phyloP scores from a whole-genome alignment of 2,888 invertebrate species.

The Dasysyrphus albostriatus region DNA sequence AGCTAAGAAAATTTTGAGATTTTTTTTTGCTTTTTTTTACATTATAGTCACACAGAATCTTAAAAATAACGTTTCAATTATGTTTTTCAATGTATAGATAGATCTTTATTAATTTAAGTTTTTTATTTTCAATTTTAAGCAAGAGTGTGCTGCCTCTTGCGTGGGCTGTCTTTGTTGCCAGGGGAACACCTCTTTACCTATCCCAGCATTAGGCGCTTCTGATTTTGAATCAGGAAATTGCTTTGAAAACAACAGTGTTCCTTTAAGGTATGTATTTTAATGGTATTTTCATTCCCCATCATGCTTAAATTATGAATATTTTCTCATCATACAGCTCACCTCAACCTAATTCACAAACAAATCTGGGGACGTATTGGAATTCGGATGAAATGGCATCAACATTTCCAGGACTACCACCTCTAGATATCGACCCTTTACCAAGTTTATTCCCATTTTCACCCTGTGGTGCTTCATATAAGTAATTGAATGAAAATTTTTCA shows the following conservation, averaged over 20 bases:
- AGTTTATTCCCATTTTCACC: slow-evolving; percentile 94
- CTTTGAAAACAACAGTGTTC: slow-evolving; percentile 80
- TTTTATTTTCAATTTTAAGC: slow-evolving; percentile 77
- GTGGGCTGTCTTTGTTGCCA: slow-evolving; percentile 84
- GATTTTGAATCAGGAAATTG: slow-evolving; percentile 84
- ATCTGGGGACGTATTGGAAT: slow-evolving; percentile 85
- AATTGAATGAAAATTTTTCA: slow-evolving; percentile 80
- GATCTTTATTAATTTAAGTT: too few species aligned
- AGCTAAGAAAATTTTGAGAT: too few species aligned
- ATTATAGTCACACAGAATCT: too few species aligned
- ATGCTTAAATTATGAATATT: neutral
- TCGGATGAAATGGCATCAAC: slow-evolving; percentile 92
- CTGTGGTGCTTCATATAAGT: slow-evolving; percentile 91
- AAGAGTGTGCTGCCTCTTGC: slow-evolving; percentile 84
- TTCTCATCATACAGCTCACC: slow-evolving; percentile 70
- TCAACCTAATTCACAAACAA: slow-evolving; percentile 77
- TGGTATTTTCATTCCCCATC: neutral
- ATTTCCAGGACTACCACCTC: slow-evolving; percentile 90
- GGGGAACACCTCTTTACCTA: slow-evolving; percentile 83
- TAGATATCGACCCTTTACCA: slow-evolving; percentile 94
- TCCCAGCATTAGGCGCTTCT: slow-evolving; percentile 82
- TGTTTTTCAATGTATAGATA: too few species aligned
- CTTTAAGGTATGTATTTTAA: slow-evolving; percentile 49
- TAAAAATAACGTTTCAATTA: too few species aligned
- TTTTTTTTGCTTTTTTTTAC: too few species aligned